A percentile compares a stretch with the other conserved stretches of the same genome.
These are phyloP conservation scores for Calephelis nemesis DNA, from an alignment of 1,140 invertebrate species.

Conservation along the genomic window DNA sequence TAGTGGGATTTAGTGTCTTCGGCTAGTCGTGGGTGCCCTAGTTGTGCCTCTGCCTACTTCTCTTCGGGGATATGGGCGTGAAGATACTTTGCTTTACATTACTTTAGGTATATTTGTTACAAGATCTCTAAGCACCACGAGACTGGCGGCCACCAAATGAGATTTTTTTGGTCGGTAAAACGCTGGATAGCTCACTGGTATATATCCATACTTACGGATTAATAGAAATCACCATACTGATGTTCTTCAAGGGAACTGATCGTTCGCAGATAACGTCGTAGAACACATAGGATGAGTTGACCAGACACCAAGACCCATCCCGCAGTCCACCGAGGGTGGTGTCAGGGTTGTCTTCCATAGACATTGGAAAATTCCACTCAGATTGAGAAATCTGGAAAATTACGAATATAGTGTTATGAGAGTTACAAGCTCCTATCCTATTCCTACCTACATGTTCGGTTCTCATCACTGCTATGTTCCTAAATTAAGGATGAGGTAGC, in stretches of 20 bases:
- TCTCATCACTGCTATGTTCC: no score
- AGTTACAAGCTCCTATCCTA: no score
- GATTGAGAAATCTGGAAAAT: slow-evolving; percentile 53
- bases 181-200: no score
- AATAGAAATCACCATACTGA: slow-evolving; percentile 44
- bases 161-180: not conserved
- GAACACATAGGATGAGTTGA: slow-evolving; percentile 61
- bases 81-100: no score
- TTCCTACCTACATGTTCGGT: no score
- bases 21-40: no score
- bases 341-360: slow-evolving; percentile 30
- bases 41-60: no score
- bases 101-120: no score
- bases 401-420: not conserved
- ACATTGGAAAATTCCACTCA: slow-evolving; percentile 57
- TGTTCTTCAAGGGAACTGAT: slow-evolving; percentile 40
- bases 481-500: no score
- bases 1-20: no score
- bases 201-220: slow-evolving; percentile 43
- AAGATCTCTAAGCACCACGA: no score
- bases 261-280: slow-evolving; percentile 69
- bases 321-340: slow-evolving; percentile 46
- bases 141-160: not conserved
- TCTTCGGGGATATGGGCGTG: no score
- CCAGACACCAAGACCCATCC: slow-evolving; percentile 52